Evolutionary conservation across 2,888 invertebrate genomes (phyloP).

Genomic region (Lordiphosa fenestrarum): DNA sequence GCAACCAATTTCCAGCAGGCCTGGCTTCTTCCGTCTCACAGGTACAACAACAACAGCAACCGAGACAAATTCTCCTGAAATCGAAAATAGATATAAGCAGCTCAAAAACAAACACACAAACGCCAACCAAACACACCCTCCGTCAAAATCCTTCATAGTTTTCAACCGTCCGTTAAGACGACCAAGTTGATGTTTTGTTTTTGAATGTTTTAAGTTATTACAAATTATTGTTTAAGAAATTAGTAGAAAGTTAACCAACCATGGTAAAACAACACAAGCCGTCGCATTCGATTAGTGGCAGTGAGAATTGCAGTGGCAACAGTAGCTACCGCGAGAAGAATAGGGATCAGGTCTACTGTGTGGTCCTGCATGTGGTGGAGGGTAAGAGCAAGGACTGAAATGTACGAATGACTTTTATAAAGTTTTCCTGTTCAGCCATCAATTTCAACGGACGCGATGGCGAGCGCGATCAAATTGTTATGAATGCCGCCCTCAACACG

Average conservation of each 20-base stretch:
- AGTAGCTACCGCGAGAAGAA: conserved; percentile 11
- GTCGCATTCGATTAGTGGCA: conserved; percentile 7
- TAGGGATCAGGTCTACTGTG: conserved; percentile 65
- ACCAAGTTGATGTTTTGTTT: no score
- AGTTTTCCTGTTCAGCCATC: conserved; percentile 35
- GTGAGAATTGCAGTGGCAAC: conserved; percentile 33
- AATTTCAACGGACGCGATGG: conserved; percentile 46
- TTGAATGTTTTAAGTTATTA: no score
- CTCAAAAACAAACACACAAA: no score
- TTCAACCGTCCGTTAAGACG: no score
- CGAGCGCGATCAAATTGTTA: conserved; percentile 81
- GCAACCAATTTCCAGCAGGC: no score
- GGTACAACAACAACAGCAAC: no score
- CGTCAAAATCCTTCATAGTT: no score
- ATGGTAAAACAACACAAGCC: conserved; percentile 47
- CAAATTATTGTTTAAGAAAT: no score
- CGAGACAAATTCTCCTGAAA: no score
- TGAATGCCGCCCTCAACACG: conserved; percentile 84
- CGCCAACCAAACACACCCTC: no score
- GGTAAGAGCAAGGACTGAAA: conserved; percentile 46
- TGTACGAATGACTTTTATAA: not conserved
- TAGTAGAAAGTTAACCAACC: not conserved
- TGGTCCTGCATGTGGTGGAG: conserved; percentile 77
- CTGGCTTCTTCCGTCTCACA: no score
- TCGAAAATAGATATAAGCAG: no score